These are phyloP conservation scores for Osmerus eperlanus DNA, from an alignment of 2,113 vertebrate species.

Conservation along the genomic window DNA sequence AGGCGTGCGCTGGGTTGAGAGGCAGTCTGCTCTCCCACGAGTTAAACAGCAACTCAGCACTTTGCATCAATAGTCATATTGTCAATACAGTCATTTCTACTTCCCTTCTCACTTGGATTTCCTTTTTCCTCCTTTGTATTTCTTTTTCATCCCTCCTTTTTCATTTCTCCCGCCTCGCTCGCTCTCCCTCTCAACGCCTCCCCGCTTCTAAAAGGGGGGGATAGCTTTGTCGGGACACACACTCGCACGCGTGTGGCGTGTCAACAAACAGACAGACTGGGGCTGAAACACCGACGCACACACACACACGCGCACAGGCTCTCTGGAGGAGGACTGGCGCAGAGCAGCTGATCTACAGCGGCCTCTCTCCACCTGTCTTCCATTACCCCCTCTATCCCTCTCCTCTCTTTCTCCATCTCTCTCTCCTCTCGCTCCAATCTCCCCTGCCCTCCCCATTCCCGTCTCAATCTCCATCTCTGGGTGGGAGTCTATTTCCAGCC, in stretches of 20 bases:
- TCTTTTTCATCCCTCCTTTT: neutral
- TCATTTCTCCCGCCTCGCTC: neutral
- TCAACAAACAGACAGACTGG: neutral
- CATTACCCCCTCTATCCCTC: no score
- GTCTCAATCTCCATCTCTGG: slow-evolving; percentile 6
- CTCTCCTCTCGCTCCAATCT: no score
- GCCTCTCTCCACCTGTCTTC: no score
- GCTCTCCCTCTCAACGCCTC: no score
- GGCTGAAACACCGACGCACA: neutral
- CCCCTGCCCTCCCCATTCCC: slow-evolving; percentile 2
- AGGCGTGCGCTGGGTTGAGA: slow-evolving; percentile 7
- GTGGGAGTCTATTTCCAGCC: no score
- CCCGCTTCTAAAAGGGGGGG: no score
- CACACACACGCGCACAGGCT: slow-evolving; percentile 4
- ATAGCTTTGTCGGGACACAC: no score
- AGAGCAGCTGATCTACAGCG: no score
- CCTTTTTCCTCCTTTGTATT: neutral
- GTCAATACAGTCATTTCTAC: neutral
- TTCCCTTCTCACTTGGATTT: neutral
- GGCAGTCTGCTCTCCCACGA: slow-evolving; percentile 20
- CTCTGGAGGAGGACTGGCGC: neutral
- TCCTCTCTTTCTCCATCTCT: no score
- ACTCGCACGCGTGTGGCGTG: no score
- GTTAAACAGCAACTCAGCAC: slow-evolving; percentile 35
- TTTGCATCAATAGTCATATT: slow-evolving; percentile 10